Evolutionary conservation across 2,888 invertebrate genomes (phyloP), one percentile per base, ranked within the genome.

Genomic region (Sphaerophoria rueppellii): DNA sequence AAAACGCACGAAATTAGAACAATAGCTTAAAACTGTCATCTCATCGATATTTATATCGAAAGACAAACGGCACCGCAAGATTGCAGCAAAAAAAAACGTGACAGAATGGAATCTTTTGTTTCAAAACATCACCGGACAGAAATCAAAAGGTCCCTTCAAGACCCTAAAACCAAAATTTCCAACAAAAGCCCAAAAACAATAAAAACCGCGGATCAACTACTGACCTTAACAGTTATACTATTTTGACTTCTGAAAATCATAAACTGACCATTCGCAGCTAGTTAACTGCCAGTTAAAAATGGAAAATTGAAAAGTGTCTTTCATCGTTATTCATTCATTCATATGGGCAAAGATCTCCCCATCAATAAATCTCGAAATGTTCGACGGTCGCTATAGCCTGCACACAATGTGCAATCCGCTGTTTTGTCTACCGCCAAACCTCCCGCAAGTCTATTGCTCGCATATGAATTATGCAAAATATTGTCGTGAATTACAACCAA

Each of bases 391-490:
- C 79, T 37, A 79, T 75, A 52, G 74, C 72, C 72, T 77, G 73
- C 65, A 76, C 58, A 77, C 76, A 85, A 77, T 77, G 46, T 65
- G 76, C 85, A 76, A 73, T 81, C 35, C 34, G 7, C 34, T 46
- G 14, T 9, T 32, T 52, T 46, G 46, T 7, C 37, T 5, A 0
- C 48, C 63, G 46, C 63, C 74, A 74, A 75, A 61, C 83, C 76
- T 80, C 81, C 73, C 70, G 58, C 76, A 58, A 80, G 58, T 24
- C 24, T 24, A 24, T 24, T 24, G 24, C 60, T 24, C 76, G 81
- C 85, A 81, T 85, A 85, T 85, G 85, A 85, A 85, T 85, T 85
- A 85, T 85, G 85, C 85, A 85, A 85, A 85, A 85, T 85, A 81
- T 85, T 81, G 85, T 85, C 85, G 85, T 85, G 85, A 85, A 85